These are phyloP conservation scores for Polymixis lichenea DNA, from an alignment of 2,888 invertebrate species.

Conservation along the genomic window DNA sequence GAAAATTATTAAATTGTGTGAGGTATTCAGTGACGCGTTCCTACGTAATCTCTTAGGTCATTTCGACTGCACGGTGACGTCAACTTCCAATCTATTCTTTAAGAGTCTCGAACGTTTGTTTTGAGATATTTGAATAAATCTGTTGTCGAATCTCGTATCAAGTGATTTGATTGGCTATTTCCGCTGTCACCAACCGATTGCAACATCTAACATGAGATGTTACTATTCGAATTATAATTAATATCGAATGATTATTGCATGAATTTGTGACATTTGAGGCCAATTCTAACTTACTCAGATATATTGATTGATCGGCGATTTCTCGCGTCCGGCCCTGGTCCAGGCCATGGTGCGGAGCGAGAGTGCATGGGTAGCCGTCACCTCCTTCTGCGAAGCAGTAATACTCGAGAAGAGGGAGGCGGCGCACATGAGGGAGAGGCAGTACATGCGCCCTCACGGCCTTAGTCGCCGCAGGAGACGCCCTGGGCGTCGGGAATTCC, in stretches of 20 bases:
- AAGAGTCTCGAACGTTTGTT: background rate
- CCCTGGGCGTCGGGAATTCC: too few species aligned
- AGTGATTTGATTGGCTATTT: background rate
- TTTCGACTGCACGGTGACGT: conserved; percentile 4
- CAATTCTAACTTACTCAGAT: background rate
- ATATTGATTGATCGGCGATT: too few species aligned
- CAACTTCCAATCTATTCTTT: background rate
- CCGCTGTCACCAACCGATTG: background rate
- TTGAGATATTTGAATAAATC: too few species aligned
- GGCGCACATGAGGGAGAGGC: too few species aligned
- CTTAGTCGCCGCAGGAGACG: too few species aligned
- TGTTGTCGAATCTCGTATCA: background rate
- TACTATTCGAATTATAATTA: background rate
- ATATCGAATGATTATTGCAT: background rate
- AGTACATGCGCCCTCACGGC: too few species aligned
- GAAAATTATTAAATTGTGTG: background rate
- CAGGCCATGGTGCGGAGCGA: too few species aligned
- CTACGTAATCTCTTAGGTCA: background rate
- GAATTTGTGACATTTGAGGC: background rate
- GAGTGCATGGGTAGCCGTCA: too few species aligned
- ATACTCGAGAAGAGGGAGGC: too few species aligned
- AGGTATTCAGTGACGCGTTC: background rate
- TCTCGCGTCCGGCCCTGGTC: too few species aligned
- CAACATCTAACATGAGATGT: background rate
- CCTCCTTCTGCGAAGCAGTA: too few species aligned